Conservation (phyloP, 2,113 vertebrate genomes). For the Anguilla rostrata region DNA sequence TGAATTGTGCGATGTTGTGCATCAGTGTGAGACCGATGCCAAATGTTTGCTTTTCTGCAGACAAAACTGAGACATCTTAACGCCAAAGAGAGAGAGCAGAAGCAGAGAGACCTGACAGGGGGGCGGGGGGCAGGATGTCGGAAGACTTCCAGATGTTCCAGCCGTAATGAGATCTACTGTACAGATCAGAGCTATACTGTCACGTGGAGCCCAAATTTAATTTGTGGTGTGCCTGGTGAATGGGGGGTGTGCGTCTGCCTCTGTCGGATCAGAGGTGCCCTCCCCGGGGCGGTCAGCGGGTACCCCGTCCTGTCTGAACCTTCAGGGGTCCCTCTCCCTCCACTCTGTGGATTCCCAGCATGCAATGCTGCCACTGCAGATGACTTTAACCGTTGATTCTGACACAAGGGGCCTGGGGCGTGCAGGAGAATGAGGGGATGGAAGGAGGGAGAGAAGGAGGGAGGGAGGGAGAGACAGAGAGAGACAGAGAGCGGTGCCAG, state of each 20-base stretch:
- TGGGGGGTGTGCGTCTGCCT: not conserved
- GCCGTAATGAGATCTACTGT: slow-evolving; percentile 19
- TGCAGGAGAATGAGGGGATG: not conserved
- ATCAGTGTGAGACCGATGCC: not conserved
- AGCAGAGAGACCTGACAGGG: not conserved
- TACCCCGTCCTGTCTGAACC: not conserved
- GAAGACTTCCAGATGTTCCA: slow-evolving; percentile 22
- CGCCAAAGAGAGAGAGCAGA: not conserved
- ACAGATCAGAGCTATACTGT: slow-evolving; percentile 16
- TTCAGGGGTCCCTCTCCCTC: not conserved
- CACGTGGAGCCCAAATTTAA: slow-evolving; percentile 46
- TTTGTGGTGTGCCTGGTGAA: slow-evolving; percentile 42
- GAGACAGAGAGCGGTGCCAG: slow-evolving; percentile 27
- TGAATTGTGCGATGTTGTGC: not conserved
- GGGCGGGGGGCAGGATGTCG: not conserved
- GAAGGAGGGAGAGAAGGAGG: slow-evolving; percentile 3
- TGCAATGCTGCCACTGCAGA: not conserved
- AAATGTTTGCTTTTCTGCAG: not conserved
- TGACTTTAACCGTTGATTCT: not conserved
- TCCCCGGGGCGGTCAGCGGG: not conserved
- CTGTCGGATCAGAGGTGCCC: not conserved
- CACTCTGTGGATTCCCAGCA: not conserved
- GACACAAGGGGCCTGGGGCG: not conserved
- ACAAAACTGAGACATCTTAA: not conserved
- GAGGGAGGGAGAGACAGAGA: not conserved